Evolutionary conservation across 2,113 vertebrate genomes (phyloP).

Genomic region (Aplodontia rufa): DNA sequence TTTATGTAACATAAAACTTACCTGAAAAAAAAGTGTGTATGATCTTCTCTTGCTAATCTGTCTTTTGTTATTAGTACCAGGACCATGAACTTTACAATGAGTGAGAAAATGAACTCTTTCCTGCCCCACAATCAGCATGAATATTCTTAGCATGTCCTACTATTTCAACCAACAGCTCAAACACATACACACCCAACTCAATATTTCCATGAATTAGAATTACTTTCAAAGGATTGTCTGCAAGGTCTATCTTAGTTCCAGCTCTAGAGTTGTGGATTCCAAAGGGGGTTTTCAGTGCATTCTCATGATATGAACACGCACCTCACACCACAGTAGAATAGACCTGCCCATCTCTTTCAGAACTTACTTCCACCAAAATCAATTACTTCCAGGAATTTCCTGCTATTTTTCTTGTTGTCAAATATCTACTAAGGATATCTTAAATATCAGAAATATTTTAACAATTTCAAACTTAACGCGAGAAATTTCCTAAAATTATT

Average conservation of each 20-base stretch:
- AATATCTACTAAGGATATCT: not conserved
- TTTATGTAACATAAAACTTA: not conserved
- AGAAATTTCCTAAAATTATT: not conserved
- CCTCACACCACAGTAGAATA: not conserved
- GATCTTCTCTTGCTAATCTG: not conserved
- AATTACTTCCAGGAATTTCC: not conserved
- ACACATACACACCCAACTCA: not conserved
- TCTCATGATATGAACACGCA: rapidly evolving
- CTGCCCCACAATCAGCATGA: not conserved
- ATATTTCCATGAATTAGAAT: not conserved
- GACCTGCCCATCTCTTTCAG: not conserved
- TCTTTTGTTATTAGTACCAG: not conserved
- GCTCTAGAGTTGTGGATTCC: not conserved
- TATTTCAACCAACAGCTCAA: not conserved
- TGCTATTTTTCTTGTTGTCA: not conserved
- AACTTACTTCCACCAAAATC: not conserved
- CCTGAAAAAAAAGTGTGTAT: not conserved
- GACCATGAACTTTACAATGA: not conserved
- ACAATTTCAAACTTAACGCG: not conserved
- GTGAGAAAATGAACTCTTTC: not conserved
- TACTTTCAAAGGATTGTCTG: not conserved
- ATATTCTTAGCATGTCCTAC: not conserved
- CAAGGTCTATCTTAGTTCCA: not conserved
- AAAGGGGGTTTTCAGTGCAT: not conserved
- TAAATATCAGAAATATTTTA: not conserved